phyloP scores from a whole-genome alignment of 2,797 vertebrate species.

The Heterohyrax brucei region DNA sequence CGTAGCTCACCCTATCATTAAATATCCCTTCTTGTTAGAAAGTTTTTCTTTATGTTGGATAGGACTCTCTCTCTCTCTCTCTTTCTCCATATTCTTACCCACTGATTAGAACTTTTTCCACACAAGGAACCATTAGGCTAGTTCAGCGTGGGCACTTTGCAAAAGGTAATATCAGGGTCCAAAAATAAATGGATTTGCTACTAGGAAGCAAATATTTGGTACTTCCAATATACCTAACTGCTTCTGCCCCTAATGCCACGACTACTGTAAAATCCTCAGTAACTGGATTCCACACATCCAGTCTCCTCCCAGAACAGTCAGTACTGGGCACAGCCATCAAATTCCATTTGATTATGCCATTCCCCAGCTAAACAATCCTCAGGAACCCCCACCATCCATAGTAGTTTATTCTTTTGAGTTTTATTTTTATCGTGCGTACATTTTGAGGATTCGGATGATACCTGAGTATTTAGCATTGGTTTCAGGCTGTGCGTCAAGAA shows the following conservation, averaged over 20 bases:
- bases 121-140: constrained; percentile 8
- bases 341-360: constrained; percentile 48
- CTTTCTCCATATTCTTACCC: constrained; percentile 42
- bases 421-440: constrained; percentile 28
- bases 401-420: constrained; percentile 47
- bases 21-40: constrained; percentile 56
- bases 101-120: constrained; percentile 51
- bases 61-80: constrained; percentile 5
- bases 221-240: constrained; percentile 52
- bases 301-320: constrained; percentile 58
- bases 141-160: constrained; percentile 44
- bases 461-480: constrained; percentile 52
- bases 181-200: constrained; percentile 65
- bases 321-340: constrained; percentile 1
- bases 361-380: constrained; percentile 22
- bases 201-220: constrained; percentile 55
- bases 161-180: not conserved
- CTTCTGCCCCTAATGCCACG: constrained; percentile 48
- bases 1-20: constrained; percentile 27
- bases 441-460: constrained; percentile 28
- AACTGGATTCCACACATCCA: constrained; percentile 18
- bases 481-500: constrained; percentile 49
- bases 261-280: constrained; percentile 29
- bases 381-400: not conserved
- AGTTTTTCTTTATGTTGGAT: constrained; percentile 34